phyloP scores from a whole-genome alignment of 1,140 invertebrate species.

The Eumeta japonica region DNA sequence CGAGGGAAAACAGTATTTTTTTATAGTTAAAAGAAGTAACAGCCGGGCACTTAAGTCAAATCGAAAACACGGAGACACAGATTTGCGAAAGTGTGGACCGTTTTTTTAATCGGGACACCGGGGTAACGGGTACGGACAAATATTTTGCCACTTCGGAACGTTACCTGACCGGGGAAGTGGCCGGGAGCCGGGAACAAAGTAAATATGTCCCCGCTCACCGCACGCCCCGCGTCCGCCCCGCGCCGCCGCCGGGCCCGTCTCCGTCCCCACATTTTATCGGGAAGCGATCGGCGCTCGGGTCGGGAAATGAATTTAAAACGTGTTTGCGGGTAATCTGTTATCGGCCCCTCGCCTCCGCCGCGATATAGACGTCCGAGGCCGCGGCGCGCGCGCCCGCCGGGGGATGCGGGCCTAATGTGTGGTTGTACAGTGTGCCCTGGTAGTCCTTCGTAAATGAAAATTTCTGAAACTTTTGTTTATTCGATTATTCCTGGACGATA shows the following conservation, averaged over 20 bases:
- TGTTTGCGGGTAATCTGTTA: slow-evolving; percentile 59
- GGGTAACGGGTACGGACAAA: slow-evolving; percentile 44
- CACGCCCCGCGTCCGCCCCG: no score
- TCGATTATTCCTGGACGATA: no score
- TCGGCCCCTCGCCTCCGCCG: slow-evolving; percentile 38
- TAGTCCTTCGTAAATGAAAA: no score
- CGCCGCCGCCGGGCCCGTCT: no score
- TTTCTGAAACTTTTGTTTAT: no score
- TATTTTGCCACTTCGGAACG: slow-evolving; percentile 51
- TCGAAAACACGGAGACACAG: slow-evolving; percentile 18
- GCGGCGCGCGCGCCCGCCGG: no score
- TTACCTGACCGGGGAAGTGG: slow-evolving; percentile 50
- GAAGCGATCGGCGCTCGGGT: slow-evolving; percentile 51
- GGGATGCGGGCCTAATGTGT: no score
- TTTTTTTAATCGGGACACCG: slow-evolving; percentile 40
- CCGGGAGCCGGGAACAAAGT: slow-evolving; percentile 49
- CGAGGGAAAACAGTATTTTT: no score
- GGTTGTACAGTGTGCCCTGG: no score
- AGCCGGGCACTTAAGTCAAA: no score
- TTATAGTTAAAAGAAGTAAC: no score
- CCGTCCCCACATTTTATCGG: slow-evolving; percentile 54
- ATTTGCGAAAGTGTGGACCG: slow-evolving; percentile 35
- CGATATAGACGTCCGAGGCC: slow-evolving; percentile 48
- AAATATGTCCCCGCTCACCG: slow-evolving; percentile 52
- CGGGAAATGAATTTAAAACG: slow-evolving; percentile 58